These are phyloP conservation scores for Diadegma fenestrale DNA, from an alignment of 2,888 invertebrate species.

Conservation along the genomic window DNA sequence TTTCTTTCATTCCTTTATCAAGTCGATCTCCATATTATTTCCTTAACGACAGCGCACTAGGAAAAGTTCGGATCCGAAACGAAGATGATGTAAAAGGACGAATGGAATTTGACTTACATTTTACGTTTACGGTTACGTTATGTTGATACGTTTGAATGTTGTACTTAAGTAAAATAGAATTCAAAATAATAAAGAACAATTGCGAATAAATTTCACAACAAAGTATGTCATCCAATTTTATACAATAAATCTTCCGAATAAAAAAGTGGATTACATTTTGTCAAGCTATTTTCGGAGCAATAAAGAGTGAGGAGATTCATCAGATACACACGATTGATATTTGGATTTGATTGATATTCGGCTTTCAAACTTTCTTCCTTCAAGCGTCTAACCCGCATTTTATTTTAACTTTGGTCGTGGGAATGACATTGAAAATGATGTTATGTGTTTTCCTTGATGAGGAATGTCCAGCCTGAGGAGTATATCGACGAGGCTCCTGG, in stretches of 20 bases:
- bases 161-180: slow-evolving; percentile 83
- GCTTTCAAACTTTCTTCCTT: slow-evolving; percentile 82
- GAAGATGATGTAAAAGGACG: slow-evolving; percentile 82
- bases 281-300: slow-evolving; percentile 21
- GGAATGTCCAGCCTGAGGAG: slow-evolving; percentile 78
- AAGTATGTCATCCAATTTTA: slow-evolving; percentile 81
- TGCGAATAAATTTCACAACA: slow-evolving; percentile 83
- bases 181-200: slow-evolving; percentile 75
- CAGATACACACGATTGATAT: slow-evolving; percentile 55
- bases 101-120: slow-evolving; percentile 82
- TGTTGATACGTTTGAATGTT: slow-evolving; percentile 84
- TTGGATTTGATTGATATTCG: slow-evolving; percentile 70
- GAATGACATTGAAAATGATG: slow-evolving; percentile 75
- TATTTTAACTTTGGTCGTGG: slow-evolving; percentile 45
- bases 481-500: slow-evolving; percentile 83
- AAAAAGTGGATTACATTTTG: slow-evolving; percentile 41
- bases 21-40: slow-evolving; percentile 64
- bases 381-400: no score
- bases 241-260: slow-evolving; percentile 78
- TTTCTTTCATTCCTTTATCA: no score
- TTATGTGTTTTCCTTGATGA: slow-evolving; percentile 81
- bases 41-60: slow-evolving; percentile 82
- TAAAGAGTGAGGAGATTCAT: no score
- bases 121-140: no score
- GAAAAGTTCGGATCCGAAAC: slow-evolving; percentile 83